Evolutionary conservation across 92 coral and sea anemone genomes (phyloP).

Genomic region (Parazoanthus darwini): DNA sequence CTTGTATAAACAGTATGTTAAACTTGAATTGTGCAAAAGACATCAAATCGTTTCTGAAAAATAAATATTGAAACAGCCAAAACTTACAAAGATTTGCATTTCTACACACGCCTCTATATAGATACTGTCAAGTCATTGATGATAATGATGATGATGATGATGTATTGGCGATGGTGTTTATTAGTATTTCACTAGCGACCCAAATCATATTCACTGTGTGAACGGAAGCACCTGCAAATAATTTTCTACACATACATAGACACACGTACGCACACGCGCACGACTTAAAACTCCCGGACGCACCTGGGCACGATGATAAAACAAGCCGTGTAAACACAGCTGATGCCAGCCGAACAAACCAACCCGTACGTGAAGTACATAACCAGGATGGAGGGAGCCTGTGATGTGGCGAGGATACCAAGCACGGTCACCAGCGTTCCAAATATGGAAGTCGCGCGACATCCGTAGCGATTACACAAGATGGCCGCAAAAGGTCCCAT

Average conservation of each 20-base stretch:
- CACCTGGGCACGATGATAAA: slow-evolving; percentile 39
- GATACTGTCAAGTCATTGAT: too few species aligned
- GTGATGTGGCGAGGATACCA: slow-evolving; percentile 33
- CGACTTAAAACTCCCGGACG: neutral
- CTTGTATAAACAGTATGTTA: too few species aligned
- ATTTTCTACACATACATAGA: neutral
- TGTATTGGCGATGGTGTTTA: too few species aligned
- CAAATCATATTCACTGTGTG: too few species aligned
- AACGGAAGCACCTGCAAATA: neutral
- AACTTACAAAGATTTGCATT: too few species aligned
- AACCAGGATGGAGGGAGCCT: slow-evolving; percentile 38
- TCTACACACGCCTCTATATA: too few species aligned
- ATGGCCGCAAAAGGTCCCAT: slow-evolving; percentile 28
- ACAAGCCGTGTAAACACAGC: slow-evolving; percentile 37
- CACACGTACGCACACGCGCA: neutral
- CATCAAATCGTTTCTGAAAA: too few species aligned
- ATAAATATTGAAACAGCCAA: too few species aligned
- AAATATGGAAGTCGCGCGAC: slow-evolving; percentile 5
- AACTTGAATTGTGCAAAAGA: too few species aligned
- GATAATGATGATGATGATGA: too few species aligned
- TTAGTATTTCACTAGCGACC: too few species aligned
- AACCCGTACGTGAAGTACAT: slow-evolving; percentile 38
- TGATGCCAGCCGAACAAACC: slow-evolving; percentile 24
- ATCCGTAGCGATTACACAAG: slow-evolving; percentile 35
- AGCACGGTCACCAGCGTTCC: slow-evolving; percentile 34